A percentile compares a stretch with the other conserved stretches of the same genome.
Evolutionary conservation across 2,797 vertebrate species (phyloP).

Genomic region (Peromyscus aztecus): DNA sequence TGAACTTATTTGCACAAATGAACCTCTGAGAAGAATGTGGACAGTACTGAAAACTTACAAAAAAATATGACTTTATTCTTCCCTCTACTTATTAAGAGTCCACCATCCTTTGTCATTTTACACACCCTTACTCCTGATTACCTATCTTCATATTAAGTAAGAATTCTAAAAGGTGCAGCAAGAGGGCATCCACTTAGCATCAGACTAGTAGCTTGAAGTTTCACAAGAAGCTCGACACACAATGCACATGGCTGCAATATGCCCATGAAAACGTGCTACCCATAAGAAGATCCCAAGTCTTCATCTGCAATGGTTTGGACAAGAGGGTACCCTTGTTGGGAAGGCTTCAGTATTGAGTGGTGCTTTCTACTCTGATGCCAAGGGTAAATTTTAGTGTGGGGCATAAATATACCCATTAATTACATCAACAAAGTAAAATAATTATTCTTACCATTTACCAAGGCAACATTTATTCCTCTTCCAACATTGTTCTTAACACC

Average conservation of each 20-base stretch:
- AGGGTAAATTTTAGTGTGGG: not conserved
- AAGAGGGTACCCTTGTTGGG: no score
- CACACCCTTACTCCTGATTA: not conserved
- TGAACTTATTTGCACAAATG: not conserved
- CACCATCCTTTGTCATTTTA: not conserved
- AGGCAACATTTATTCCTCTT: slow-evolving; percentile 96
- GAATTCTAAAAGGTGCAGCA: not conserved
- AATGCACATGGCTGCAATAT: not conserved
- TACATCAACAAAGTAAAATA: slow-evolving; percentile 29
- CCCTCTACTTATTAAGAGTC: not conserved
- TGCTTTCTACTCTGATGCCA: not conserved
- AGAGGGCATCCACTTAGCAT: not conserved
- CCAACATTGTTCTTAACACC: slow-evolving; percentile 98
- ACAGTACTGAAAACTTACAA: not conserved
- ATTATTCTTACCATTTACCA: slow-evolving; percentile 93
- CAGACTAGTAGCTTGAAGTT: not conserved
- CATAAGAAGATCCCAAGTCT: not conserved
- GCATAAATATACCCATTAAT: not conserved
- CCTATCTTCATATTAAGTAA: not conserved
- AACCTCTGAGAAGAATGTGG: not conserved
- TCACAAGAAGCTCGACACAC: not conserved
- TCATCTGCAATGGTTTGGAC: not conserved
- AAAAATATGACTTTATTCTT: not conserved
- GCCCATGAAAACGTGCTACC: not conserved
- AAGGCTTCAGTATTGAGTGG: not conserved